A percentile compares a stretch with the other conserved stretches of the same genome.
These are phyloP conservation scores for Tor tambroides DNA, from an alignment of 2,113 vertebrate genomes.

Conservation along the genomic window DNA sequence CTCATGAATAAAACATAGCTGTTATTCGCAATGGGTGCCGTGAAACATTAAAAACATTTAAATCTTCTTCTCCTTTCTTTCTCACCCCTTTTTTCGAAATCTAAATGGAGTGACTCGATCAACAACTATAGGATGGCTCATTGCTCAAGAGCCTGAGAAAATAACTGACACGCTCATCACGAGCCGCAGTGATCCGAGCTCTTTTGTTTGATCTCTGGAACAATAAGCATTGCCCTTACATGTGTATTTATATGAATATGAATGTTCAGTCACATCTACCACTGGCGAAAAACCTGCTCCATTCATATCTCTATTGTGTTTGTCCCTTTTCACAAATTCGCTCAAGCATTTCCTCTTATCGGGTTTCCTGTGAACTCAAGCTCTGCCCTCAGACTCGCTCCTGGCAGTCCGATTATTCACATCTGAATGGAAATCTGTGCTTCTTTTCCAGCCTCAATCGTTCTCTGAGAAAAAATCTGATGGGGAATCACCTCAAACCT, in stretches of 20 bases:
- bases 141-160: neutral
- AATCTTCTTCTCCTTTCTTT: neutral
- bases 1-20: constrained; percentile 52
- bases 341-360: constrained; percentile 40
- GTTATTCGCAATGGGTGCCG: neutral
- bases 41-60: constrained; percentile 36
- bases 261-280: constrained; percentile 16
- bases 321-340: constrained; percentile 30
- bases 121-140: neutral
- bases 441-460: neutral
- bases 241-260: neutral
- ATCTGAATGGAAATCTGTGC: constrained; percentile 32
- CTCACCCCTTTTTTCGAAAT: constrained; percentile 3
- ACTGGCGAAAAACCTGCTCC: neutral
- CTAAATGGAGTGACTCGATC: neutral
- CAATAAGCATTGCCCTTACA: neutral
- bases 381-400: neutral
- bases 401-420: constrained; percentile 1
- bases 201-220: constrained; percentile 1
- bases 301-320: constrained; percentile 31
- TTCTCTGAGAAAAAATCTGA: neutral
- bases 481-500: neutral
- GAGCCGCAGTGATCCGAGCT: neutral
- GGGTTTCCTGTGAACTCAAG: constrained; percentile 27
- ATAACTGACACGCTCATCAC: neutral